Conservation (phyloP, 2,113 vertebrate species). For the Nerophis lumbriciformis region DNA sequence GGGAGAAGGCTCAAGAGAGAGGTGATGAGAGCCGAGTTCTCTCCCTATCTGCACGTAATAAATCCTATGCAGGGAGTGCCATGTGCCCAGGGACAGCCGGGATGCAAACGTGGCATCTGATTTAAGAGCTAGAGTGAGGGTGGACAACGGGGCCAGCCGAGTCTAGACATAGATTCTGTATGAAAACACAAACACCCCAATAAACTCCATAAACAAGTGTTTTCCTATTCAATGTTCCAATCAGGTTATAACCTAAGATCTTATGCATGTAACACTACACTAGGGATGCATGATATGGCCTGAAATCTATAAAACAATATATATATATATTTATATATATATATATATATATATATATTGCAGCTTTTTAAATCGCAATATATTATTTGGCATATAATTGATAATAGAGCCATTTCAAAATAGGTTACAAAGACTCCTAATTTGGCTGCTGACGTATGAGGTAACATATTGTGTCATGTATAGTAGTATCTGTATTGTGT, state of each 20-base stretch:
- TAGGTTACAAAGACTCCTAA: too few species aligned
- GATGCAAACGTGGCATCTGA: constrained; percentile 45
- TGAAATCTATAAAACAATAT: too few species aligned
- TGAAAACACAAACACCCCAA: constrained; percentile 1
- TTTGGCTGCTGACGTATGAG: too few species aligned
- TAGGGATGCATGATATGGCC: too few species aligned
- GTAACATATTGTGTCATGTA: too few species aligned
- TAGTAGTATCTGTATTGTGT: too few species aligned
- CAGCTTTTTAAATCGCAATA: too few species aligned
- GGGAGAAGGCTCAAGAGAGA: constrained; percentile 33
- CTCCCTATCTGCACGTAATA: constrained; percentile 40
- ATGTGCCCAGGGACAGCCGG: constrained; percentile 49
- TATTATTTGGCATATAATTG: too few species aligned
- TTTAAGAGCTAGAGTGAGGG: constrained; percentile 57
- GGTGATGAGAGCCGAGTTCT: constrained; percentile 37
- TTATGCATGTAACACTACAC: background rate
- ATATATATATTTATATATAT: too few species aligned
- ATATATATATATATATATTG: too few species aligned
- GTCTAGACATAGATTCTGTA: constrained; percentile 23
- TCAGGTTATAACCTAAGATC: background rate
- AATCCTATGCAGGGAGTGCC: constrained; percentile 49
- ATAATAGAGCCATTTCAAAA: too few species aligned
- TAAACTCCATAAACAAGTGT: constrained; percentile 7
- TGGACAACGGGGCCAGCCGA: constrained; percentile 43
- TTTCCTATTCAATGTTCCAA: background rate